phyloP scores from a whole-genome alignment of 1,140 invertebrate genomes.

The Cepaea nemoralis region DNA sequence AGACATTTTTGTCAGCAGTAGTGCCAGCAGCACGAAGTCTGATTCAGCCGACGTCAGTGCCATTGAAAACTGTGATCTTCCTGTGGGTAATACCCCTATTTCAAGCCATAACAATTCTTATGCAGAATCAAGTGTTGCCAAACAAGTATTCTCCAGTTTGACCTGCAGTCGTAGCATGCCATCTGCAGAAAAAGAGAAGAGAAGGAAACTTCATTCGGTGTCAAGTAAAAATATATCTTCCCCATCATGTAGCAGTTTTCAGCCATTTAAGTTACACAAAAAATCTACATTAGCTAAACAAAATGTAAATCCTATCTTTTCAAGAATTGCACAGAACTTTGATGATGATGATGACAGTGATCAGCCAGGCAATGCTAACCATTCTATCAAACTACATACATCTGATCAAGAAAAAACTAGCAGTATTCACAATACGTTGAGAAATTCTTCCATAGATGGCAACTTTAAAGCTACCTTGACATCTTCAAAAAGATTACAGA shows the following conservation, averaged over 20 bases:
- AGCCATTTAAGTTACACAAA: conserved; percentile 13
- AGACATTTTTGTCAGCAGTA: conserved; percentile 33
- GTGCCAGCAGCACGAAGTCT: conserved; percentile 20
- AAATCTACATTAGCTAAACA: conserved; percentile 3
- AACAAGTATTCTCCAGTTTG: not conserved
- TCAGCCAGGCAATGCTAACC: no score
- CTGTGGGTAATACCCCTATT: not conserved
- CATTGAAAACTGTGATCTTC: not conserved
- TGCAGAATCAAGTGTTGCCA: not conserved
- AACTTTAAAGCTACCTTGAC: not conserved
- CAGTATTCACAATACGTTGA: not conserved
- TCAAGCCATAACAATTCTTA: not conserved
- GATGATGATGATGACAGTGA: conserved; percentile 6
- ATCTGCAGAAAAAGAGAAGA: not conserved
- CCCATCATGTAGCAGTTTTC: not conserved
- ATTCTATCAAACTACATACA: not conserved
- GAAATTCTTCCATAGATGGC: not conserved
- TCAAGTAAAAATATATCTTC: not conserved
- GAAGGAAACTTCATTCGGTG: not conserved
- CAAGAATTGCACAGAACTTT: not conserved
- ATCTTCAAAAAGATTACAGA: not conserved
- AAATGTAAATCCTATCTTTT: not conserved
- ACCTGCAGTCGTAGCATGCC: not conserved
- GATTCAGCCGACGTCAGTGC: conserved; percentile 6
- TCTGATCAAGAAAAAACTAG: not conserved